phyloP scores from a whole-genome alignment of 2,888 invertebrate species.

The Eupeodes luniger region DNA sequence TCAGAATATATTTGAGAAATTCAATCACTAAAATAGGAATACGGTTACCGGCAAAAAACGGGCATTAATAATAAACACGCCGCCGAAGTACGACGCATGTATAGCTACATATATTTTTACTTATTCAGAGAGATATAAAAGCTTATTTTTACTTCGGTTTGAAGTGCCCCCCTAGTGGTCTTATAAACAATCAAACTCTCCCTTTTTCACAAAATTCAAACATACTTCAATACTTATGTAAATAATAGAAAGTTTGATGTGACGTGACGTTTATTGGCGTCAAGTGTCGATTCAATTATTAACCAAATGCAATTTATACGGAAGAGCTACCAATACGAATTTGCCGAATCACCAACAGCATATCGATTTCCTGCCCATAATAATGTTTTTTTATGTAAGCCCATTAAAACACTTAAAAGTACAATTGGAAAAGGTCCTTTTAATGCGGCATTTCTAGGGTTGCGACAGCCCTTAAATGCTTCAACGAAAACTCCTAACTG shows the following conservation, averaged over 20 bases:
- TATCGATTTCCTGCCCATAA: conserved; percentile 17
- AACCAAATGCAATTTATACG: conserved; percentile 40
- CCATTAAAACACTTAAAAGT: conserved; percentile 22
- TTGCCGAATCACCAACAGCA: background rate
- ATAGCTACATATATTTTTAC: too few relatives aligned
- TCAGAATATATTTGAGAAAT: conserved; percentile 18
- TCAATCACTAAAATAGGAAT: background rate
- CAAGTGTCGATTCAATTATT: conserved; percentile 49
- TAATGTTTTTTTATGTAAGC: background rate
- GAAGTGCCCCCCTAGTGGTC: background rate
- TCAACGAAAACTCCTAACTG: conserved; percentile 31
- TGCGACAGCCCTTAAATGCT: conserved; percentile 42
- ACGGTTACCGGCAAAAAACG: background rate
- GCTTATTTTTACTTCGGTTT: background rate
- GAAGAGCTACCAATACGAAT: background rate
- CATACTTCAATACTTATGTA: background rate
- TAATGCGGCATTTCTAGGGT: background rate
- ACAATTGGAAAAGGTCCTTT: conserved; percentile 23
- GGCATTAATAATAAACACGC: background rate
- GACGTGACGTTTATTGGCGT: conserved; percentile 19
- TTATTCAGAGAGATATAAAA: background rate
- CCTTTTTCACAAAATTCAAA: background rate
- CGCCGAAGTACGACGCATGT: background rate
- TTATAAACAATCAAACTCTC: conserved; percentile 28
- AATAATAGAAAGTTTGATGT: conserved; percentile 1